These are phyloP conservation scores for Euspilapteryx auroguttella DNA, from an alignment of 2,888 invertebrate species.

Conservation along the genomic window DNA sequence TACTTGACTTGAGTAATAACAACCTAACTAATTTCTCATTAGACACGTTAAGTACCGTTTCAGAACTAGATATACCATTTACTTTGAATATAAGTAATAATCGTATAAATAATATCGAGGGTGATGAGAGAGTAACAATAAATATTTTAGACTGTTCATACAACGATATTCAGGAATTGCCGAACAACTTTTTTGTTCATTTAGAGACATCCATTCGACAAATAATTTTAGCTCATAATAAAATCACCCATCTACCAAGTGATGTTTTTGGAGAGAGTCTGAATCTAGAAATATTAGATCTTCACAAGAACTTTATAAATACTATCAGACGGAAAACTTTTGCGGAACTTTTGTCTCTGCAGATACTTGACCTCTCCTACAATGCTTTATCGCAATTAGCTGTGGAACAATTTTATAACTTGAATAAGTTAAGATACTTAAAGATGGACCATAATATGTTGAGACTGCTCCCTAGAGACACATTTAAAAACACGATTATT, in stretches of 20 bases:
- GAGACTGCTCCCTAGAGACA: conserved; percentile 73
- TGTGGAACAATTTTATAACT: conserved; percentile 77
- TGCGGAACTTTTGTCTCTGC: conserved; percentile 71
- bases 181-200: conserved; percentile 66
- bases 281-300: conserved; percentile 71
- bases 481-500: conserved; percentile 77
- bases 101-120: conserved; percentile 50
- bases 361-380: conserved; percentile 76
- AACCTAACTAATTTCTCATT: conserved; percentile 70
- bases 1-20: conserved; percentile 81
- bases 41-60: conserved; percentile 69
- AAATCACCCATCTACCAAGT: conserved; percentile 68
- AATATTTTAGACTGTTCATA: conserved; percentile 72
- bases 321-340: conserved; percentile 76
- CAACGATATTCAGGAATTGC: conserved; percentile 68
- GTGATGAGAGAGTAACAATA: conserved; percentile 59
- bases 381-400: conserved; percentile 78
- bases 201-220: conserved; percentile 67
- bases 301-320: conserved; percentile 75
- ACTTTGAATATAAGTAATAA: conserved; percentile 78
- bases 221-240: conserved; percentile 75
- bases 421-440: conserved; percentile 72
- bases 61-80: conserved; percentile 66
- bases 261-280: conserved; percentile 74
- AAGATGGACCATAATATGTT: conserved; percentile 74